Evolutionary conservation across 2,797 vertebrate genomes (phyloP).

Genomic region (Cuculus canorus): DNA sequence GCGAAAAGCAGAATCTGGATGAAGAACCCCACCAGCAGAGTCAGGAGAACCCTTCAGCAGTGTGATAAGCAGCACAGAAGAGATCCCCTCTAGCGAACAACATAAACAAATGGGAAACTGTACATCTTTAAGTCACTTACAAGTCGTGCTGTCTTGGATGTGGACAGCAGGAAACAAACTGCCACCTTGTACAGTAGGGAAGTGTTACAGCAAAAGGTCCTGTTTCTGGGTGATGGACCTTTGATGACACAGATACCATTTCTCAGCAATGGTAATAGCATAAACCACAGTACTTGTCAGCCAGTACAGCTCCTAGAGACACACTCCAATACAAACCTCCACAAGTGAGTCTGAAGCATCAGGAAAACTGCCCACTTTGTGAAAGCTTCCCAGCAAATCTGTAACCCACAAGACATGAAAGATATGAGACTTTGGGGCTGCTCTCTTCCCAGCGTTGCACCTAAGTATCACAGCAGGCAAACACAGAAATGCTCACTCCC

Average conservation of each 20-base stretch:
- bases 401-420: background rate
- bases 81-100: background rate
- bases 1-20: background rate
- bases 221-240: background rate
- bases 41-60: background rate
- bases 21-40: accelerated
- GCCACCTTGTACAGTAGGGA: background rate
- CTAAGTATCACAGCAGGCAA: slow-evolving; percentile 12
- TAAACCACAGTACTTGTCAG: accelerated
- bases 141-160: background rate
- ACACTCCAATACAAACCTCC: background rate
- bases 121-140: background rate
- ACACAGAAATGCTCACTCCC: background rate
- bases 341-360: accelerated
- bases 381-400: background rate
- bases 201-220: background rate
- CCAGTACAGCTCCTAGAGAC: background rate
- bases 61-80: background rate
- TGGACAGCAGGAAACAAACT: background rate
- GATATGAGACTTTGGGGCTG: background rate
- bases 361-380: background rate
- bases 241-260: background rate
- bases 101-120: background rate
- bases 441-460: background rate
- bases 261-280: background rate